phyloP scores from a whole-genome alignment of 2,797 vertebrate species.

The Meda fulgida region DNA sequence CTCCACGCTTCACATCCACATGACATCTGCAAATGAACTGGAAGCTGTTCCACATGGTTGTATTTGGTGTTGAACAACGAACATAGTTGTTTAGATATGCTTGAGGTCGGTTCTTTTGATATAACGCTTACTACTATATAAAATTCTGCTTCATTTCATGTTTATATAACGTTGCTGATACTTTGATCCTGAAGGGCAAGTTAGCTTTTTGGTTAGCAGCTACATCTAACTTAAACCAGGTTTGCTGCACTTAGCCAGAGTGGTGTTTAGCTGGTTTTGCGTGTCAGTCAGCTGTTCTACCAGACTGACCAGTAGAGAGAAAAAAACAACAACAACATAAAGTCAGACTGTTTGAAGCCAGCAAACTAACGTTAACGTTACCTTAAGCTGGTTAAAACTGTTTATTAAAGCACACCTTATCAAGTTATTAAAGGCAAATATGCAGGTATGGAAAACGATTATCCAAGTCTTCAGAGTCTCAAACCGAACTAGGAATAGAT shows the following conservation, averaged over 20 bases:
- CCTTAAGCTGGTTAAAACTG: neutral
- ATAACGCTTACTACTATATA: neutral
- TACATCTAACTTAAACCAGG: neutral
- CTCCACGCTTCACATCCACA: neutral
- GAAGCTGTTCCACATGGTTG: neutral
- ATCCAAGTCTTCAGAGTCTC: neutral
- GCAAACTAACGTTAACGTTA: too few relatives aligned
- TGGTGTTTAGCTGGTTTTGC: neutral
- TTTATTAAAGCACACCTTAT: neutral
- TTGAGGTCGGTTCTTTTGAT: neutral
- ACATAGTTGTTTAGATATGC: neutral
- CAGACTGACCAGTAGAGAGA: neutral
- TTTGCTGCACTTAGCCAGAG: neutral
- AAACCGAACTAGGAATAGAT: neutral
- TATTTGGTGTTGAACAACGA: neutral
- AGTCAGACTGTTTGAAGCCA: neutral
- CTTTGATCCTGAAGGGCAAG: neutral
- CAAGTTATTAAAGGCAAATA: neutral
- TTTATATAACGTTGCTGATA: neutral
- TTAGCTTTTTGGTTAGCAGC: conserved; percentile 7
- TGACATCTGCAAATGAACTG: neutral
- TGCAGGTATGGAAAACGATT: conserved; percentile 12
- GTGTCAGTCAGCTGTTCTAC: neutral
- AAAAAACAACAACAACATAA: neutral
- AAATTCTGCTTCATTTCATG: neutral